Conservation (phyloP, 2,113 vertebrate genomes). For the Calyptommatus sinebrachiatus region DNA sequence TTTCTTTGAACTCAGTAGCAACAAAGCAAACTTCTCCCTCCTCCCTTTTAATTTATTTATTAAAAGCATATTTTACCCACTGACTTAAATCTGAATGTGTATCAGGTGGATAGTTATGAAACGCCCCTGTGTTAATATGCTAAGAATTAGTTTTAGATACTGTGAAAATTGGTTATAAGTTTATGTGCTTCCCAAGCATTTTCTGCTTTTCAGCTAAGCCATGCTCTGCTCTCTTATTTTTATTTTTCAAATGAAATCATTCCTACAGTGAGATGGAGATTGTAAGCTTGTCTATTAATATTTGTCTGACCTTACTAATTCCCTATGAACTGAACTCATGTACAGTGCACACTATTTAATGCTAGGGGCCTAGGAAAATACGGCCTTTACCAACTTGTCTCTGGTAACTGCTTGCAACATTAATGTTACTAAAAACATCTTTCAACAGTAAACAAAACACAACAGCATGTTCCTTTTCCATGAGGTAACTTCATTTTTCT, state of each 20-base stretch:
- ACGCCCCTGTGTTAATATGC: neutral
- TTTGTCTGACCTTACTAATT: conserved; percentile 8
- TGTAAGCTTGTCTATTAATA: conserved; percentile 15
- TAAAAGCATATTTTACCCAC: neutral
- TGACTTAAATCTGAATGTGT: neutral
- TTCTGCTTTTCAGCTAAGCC: neutral
- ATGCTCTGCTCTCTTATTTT: neutral
- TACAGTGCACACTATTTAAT: neutral
- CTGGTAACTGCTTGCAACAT: conserved; percentile 14
- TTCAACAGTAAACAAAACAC: conserved; percentile 16
- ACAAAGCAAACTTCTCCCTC: neutral
- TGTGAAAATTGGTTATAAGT: neutral
- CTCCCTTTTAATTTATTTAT: neutral
- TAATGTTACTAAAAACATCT: neutral
- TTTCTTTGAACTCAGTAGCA: neutral
- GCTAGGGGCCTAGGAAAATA: neutral
- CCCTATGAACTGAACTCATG: neutral
- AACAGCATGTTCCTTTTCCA: neutral
- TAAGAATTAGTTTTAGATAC: neutral
- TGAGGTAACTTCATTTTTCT: neutral
- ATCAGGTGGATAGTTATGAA: neutral
- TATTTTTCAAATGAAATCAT: neutral
- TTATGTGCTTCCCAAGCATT: neutral
- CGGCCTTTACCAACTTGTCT: conserved; percentile 13
- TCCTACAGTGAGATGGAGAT: neutral